These are phyloP conservation scores for Anthonomus grandis DNA, from an alignment of 1,140 invertebrate genomes.

Conservation along the genomic window DNA sequence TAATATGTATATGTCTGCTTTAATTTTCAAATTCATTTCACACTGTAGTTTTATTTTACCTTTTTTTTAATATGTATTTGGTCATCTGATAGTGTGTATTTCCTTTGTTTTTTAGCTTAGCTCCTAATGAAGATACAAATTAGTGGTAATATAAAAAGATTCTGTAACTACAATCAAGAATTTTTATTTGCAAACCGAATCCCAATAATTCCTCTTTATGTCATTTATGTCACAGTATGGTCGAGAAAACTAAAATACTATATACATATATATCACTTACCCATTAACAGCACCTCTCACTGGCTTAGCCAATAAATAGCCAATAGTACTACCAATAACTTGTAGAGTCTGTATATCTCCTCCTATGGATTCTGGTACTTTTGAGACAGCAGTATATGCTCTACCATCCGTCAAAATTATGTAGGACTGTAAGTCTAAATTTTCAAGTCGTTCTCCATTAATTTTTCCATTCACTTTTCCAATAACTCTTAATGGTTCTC, in stretches of 20 bases:
- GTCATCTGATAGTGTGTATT: too few relatives aligned
- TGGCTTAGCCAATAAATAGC: slow-evolving; percentile 89
- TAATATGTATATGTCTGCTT: too few relatives aligned
- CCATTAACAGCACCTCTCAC: slow-evolving; percentile 74
- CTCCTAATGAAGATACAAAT: too few relatives aligned
- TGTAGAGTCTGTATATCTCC: slow-evolving; percentile 75
- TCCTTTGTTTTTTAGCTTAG: too few relatives aligned
- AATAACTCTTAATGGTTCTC: slow-evolving; percentile 76
- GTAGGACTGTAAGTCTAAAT: slow-evolving; percentile 88
- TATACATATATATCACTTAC: too few relatives aligned
- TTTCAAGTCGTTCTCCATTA: slow-evolving; percentile 69
- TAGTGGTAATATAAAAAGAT: too few relatives aligned
- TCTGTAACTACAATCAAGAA: background rate
- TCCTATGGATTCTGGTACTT: slow-evolving; percentile 69
- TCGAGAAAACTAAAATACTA: too few relatives aligned
- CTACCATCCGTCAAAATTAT: slow-evolving; percentile 84
- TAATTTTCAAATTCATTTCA: too few relatives aligned
- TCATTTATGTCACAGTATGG: too few relatives aligned
- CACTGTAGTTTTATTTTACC: too few relatives aligned
- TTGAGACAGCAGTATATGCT: slow-evolving; percentile 86
- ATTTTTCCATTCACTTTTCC: slow-evolving; percentile 79
- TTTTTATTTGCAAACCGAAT: background rate
- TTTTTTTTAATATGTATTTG: too few relatives aligned
- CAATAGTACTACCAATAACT: slow-evolving; percentile 75
- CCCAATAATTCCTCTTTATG: background rate